These are phyloP conservation scores for Acanthosepion lycidas DNA, from an alignment of 2,888 invertebrate species.

Conservation along the genomic window DNA sequence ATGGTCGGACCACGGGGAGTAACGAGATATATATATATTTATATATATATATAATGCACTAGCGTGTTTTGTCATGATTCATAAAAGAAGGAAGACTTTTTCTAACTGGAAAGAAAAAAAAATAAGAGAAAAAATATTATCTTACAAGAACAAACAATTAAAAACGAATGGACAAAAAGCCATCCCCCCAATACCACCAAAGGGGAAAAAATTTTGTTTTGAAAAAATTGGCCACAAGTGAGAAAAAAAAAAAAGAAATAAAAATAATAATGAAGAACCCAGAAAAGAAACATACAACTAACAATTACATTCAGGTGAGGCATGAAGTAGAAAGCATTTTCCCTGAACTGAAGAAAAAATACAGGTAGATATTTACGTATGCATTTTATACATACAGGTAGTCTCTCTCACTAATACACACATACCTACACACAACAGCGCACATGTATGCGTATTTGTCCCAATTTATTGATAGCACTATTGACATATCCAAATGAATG, in stretches of 20 bases:
- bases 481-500: neutral
- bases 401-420: constrained; percentile 38
- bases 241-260: constrained; percentile 24
- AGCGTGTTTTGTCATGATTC: constrained; percentile 42
- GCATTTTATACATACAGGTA: constrained; percentile 34
- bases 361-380: constrained; percentile 41
- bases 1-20: constrained; percentile 44
- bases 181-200: neutral
- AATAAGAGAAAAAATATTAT: constrained; percentile 24
- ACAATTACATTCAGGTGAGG: constrained; percentile 39
- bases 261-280: neutral
- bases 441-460: neutral
- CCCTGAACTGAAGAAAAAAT: constrained; percentile 42
- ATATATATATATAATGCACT: constrained; percentile 44
- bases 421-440: neutral
- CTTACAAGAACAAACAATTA: constrained; percentile 38
- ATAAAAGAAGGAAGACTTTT: constrained; percentile 47
- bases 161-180: neutral
- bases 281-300: constrained; percentile 41
- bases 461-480: neutral
- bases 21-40: constrained; percentile 37
- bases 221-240: constrained; percentile 23
- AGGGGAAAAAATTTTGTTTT: neutral
- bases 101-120: constrained; percentile 36
- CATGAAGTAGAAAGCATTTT: constrained; percentile 39